These are phyloP conservation scores for Picathartes gymnocephalus DNA, from an alignment of 2,113 vertebrate genomes.

Conservation along the genomic window DNA sequence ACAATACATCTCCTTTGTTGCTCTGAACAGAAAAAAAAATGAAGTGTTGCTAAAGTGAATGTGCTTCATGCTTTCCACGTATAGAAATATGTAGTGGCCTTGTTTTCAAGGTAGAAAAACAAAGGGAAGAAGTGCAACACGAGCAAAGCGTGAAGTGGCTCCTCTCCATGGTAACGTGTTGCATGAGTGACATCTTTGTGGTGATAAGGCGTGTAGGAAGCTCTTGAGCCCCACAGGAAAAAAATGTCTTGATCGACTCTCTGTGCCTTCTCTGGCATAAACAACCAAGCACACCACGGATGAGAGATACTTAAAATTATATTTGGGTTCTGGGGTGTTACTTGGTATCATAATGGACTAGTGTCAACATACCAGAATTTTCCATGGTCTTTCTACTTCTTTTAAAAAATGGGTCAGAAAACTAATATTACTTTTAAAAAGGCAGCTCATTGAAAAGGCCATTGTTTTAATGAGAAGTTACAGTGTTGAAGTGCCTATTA, in stretches of 20 bases:
- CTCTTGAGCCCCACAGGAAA: neutral
- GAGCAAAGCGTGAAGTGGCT: neutral
- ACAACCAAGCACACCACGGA: neutral
- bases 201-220: neutral
- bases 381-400: neutral
- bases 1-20: neutral
- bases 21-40: neutral
- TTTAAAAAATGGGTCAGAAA: neutral
- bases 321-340: neutral
- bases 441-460: neutral
- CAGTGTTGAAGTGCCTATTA: neutral
- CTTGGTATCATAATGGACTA: neutral
- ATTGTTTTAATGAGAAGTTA: neutral
- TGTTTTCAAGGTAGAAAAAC: conserved; percentile 40
- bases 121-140: neutral
- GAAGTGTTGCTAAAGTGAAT: neutral
- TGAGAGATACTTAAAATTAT: neutral
- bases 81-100: neutral
- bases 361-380: neutral
- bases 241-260: neutral
- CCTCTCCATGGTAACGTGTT: conserved; percentile 16
- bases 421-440: neutral
- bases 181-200: neutral
- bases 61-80: neutral
- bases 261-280: neutral